These are phyloP conservation scores for Dolomedes plantarius DNA, from an alignment of 2,888 invertebrate species.

Conservation along the genomic window DNA sequence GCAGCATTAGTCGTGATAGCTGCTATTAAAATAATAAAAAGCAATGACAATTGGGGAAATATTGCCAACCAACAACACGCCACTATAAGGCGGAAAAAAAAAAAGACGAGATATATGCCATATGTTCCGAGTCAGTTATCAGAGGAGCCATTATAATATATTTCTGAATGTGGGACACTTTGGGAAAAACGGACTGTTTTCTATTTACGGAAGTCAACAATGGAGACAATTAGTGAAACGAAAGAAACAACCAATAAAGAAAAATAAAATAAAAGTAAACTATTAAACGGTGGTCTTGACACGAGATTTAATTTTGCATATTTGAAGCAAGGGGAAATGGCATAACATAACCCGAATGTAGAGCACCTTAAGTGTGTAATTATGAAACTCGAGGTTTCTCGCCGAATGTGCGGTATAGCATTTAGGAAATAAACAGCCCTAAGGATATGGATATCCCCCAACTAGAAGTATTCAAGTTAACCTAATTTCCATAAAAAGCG, in stretches of 20 bases:
- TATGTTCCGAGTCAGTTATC: slow-evolving; percentile 1
- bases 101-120: slow-evolving; percentile 10
- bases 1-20: not conserved
- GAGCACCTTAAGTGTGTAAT: no score
- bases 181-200: slow-evolving; percentile 1
- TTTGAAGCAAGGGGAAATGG: not conserved
- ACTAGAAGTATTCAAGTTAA: not conserved
- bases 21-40: not conserved
- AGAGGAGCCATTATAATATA: not conserved
- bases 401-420: not conserved
- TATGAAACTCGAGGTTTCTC: no score
- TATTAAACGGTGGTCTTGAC: not conserved
- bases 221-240: slow-evolving; percentile 10
- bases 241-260: not conserved
- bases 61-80: not conserved
- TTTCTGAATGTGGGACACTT: slow-evolving; percentile 28
- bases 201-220: slow-evolving; percentile 28
- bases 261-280: not conserved
- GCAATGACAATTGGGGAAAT: not conserved
- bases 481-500: no score
- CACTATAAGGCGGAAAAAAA: not conserved
- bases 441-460: not conserved
- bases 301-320: not conserved
- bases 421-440: not conserved
- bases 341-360: no score